Base-by-base conservation (phyloP, 1,140 invertebrate species). In the Metaphire vulgaris region DNA sequence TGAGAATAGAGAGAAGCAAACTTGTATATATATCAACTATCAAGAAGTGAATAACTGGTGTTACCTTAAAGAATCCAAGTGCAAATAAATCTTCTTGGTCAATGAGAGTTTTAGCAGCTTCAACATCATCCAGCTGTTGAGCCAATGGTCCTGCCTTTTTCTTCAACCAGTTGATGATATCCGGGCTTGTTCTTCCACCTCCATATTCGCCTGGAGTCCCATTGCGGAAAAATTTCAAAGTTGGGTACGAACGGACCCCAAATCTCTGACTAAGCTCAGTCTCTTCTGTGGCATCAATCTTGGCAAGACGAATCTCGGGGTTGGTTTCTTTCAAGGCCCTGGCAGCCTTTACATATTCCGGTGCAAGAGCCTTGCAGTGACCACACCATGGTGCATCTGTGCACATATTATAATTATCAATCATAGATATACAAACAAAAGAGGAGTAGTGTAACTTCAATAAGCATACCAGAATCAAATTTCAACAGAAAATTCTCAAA, bases 341-440 rank as follows among this genome's bases (percentile, higher is more conserved):
- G 29, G 97, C 96, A 77, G 97, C 97, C 86, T 97, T 97, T 30
- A 90, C 94, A 87, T 95, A 99, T 87, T 99, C 96, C 29, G 97
- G 98, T 66, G 94, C 95, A 69, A 99, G 88, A 70, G 94, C 92
- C 87, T 99, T 99, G 89, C 98, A 99, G 85, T 99, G 97, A 79
- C 96, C 96, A 87, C 98, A 99, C 97, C 97, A 99, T 85, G 97
- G 97, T 75, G 97, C 97, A 91, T 99, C 96, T 98, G n/a, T n/a
- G n/a, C n/a, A n/a, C n/a, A n/a, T n/a, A n/a, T n/a, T n/a, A n/a
- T n/a, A n/a, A n/a, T n/a, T n/a, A n/a, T n/a, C n/a, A n/a, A n/a
- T n/a, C n/a, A n/a, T n/a, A n/a, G n/a, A n/a, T n/a, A n/a, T n/a
- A n/a, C n/a, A n/a, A n/a, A n/a, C n/a, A n/a, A n/a, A n/a, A n/a